Evolutionary conservation across 2,113 vertebrate genomes (phyloP).

Genomic region (Lipophrys pholis): DNA sequence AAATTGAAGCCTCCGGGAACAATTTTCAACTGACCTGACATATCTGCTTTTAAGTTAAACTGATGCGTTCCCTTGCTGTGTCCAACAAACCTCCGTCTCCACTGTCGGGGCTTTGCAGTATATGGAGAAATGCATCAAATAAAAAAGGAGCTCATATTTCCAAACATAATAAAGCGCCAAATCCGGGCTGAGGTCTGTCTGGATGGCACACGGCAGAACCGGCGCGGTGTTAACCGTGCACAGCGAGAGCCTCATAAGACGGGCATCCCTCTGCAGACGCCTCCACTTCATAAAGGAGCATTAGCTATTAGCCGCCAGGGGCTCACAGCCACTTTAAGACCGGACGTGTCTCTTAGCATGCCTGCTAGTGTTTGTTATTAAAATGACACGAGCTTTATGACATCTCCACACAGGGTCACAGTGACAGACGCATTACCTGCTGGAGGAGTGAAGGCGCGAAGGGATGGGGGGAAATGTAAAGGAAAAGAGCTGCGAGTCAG

Average conservation of each 20-base stretch:
- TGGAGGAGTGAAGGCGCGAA: not conserved
- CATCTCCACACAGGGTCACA: constrained; percentile 89
- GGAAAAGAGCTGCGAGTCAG: not conserved
- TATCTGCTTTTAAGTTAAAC: constrained; percentile 24
- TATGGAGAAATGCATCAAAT: constrained; percentile 89
- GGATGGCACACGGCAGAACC: constrained; percentile 85
- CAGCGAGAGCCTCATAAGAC: constrained; percentile 58
- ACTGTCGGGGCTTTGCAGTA: constrained; percentile 35
- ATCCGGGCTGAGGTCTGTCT: constrained; percentile 87
- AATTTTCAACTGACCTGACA: constrained; percentile 4
- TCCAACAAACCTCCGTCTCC: constrained; percentile 48
- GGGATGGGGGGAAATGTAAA: not conserved
- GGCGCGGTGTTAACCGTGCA: constrained; percentile 85
- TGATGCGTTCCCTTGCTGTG: not conserved
- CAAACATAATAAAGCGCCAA: constrained; percentile 94
- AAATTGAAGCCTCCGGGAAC: constrained; percentile 4
- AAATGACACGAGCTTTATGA: constrained; percentile 95
- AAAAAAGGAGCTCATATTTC: constrained; percentile 90
- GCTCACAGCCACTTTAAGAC: constrained; percentile 90
- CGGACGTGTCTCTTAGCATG: constrained; percentile 91
- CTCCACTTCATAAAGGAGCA: constrained; percentile 96
- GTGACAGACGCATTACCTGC: constrained; percentile 86
- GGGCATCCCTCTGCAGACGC: constrained; percentile 29
- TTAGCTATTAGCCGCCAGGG: constrained; percentile 91
- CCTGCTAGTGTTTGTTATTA: constrained; percentile 95